phyloP scores from a whole-genome alignment of 1,140 invertebrate genomes.

The Zaprionus ornatus region DNA sequence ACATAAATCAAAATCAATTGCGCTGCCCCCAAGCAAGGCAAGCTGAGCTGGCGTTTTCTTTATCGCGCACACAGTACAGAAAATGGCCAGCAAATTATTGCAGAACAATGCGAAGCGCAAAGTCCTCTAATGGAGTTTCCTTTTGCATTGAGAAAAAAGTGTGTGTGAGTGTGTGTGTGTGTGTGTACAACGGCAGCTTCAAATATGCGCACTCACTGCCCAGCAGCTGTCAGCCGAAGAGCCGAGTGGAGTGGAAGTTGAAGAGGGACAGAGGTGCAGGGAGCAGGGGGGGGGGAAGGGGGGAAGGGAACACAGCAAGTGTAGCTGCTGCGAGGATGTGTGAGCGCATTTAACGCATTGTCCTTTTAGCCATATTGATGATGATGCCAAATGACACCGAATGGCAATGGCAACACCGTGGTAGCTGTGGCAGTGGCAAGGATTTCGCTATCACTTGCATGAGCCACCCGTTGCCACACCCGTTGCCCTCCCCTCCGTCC shows the following conservation, averaged over 20 bases:
- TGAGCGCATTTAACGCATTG: slow-evolving; percentile 78
- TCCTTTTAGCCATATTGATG: slow-evolving; percentile 82
- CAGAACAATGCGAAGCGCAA: slow-evolving; percentile 25
- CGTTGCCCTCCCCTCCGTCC: not conserved
- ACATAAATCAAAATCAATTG: slow-evolving; percentile 63
- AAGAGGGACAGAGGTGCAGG: too few species aligned
- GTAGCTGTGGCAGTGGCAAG: slow-evolving; percentile 56
- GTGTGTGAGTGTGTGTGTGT: not conserved
- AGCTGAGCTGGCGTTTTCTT: slow-evolving; percentile 30
- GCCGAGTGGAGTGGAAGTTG: not conserved
- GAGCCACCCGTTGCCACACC: not conserved
- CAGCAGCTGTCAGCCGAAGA: slow-evolving; percentile 28
- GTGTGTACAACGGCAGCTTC: slow-evolving; percentile 15
- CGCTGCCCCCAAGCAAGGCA: slow-evolving; percentile 1
- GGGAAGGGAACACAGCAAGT: slow-evolving; percentile 28
- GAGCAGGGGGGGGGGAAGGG: not conserved
- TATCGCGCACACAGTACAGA: slow-evolving; percentile 15
- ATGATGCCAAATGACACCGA: slow-evolving; percentile 80
- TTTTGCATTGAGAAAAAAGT: not conserved
- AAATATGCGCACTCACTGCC: slow-evolving; percentile 74
- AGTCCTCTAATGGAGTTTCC: slow-evolving; percentile 36
- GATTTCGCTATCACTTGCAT: slow-evolving; percentile 75
- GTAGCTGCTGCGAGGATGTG: slow-evolving; percentile 18
- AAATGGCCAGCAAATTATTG: slow-evolving; percentile 34
- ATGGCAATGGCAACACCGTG: slow-evolving; percentile 76